phyloP scores from a whole-genome alignment of 2,888 invertebrate genomes.

The Bursaphelenchus okinawaensis region DNA sequence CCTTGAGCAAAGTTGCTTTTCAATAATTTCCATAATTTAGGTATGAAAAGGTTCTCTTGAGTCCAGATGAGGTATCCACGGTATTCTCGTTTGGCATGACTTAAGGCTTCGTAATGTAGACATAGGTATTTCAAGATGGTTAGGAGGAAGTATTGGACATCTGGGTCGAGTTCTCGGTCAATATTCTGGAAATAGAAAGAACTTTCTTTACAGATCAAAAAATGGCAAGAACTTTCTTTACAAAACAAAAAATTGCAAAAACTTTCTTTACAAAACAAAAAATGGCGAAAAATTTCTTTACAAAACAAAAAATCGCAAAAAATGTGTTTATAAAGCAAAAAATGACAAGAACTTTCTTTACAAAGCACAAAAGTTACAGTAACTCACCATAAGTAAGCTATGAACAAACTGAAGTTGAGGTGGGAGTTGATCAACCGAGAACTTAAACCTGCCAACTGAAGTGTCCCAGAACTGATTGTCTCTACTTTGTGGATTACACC shows the following conservation, averaged over 20 bases:
- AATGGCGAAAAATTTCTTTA: no score
- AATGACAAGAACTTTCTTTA: no score
- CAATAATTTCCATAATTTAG: conserved; percentile 67
- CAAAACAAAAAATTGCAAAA: no score
- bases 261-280: no score
- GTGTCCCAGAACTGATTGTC: conserved; percentile 74
- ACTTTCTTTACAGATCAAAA: no score
- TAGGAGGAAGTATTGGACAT: conserved; percentile 84
- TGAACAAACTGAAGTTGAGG: conserved; percentile 87
- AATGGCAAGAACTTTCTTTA: no score
- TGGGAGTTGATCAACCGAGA: conserved; percentile 80
- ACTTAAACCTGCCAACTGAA: conserved; percentile 83
- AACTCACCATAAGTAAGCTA: conserved; percentile 72
- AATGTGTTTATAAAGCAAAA: no score
- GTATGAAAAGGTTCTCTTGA: conserved; percentile 86
- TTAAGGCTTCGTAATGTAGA: conserved; percentile 85
- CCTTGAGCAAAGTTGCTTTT: conserved; percentile 65
- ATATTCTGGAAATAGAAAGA: conserved; percentile 61
- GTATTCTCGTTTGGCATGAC: conserved; percentile 78
- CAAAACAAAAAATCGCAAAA: no score
- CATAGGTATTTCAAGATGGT: conserved; percentile 84
- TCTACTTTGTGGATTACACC: conserved; percentile 14
- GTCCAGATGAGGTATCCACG: conserved; percentile 51
- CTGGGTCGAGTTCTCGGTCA: conserved; percentile 68
- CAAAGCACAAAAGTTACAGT: neutral